A percentile compares a stretch with the other conserved stretches of the same genome.
Conservation (phyloP, 2,797 vertebrate species). For the Gadopsis bispinosus region DNA sequence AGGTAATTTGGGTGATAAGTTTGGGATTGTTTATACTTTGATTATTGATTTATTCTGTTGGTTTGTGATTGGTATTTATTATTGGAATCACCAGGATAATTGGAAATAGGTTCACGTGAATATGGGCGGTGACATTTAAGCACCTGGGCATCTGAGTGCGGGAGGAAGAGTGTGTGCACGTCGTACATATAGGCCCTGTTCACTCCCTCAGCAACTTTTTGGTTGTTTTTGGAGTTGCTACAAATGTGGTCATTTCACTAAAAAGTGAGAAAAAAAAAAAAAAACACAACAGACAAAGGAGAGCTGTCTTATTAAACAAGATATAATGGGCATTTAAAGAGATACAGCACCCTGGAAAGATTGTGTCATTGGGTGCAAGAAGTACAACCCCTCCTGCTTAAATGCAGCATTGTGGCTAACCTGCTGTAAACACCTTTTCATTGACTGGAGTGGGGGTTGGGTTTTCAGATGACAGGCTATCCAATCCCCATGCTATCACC, state of each 20-base stretch:
- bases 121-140: too few relatives aligned
- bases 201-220: too few relatives aligned
- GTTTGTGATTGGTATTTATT: too few relatives aligned
- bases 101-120: too few relatives aligned
- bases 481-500: constrained; percentile 49
- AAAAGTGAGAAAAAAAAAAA: constrained; percentile 27
- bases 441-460: constrained; percentile 44
- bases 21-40: too few relatives aligned
- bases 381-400: constrained; percentile 58
- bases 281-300: neutral
- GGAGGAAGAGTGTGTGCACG: too few relatives aligned
- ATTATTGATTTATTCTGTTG: too few relatives aligned
- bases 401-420: constrained; percentile 63
- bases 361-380: constrained; percentile 58
- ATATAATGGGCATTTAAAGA: constrained; percentile 56
- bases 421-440: constrained; percentile 62
- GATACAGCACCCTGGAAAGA: constrained; percentile 42
- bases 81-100: too few relatives aligned
- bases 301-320: constrained; percentile 36
- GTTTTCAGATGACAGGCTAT: constrained; percentile 56
- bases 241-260: constrained; percentile 27
- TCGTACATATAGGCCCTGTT: too few relatives aligned
- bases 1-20: too few relatives aligned
- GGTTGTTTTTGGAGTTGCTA: too few relatives aligned
- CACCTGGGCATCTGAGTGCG: too few relatives aligned